These are phyloP conservation scores for Dilophus febrilis DNA, from an alignment of 2,888 invertebrate species.

Conservation along the genomic window DNA sequence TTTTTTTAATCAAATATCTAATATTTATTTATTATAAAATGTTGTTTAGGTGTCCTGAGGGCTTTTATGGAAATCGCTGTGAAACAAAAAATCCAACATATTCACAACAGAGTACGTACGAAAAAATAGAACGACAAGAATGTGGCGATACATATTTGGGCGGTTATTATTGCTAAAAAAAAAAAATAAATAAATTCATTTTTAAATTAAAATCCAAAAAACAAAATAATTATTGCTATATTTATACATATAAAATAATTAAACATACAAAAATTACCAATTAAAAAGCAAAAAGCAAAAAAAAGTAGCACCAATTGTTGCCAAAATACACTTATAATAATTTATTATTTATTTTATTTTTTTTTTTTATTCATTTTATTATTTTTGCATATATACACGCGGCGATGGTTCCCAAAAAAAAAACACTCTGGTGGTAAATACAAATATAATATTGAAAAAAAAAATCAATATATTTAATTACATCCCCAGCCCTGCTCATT, in stretches of 20 bases:
- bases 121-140: constrained; percentile 26
- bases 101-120: constrained; percentile 30
- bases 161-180: constrained; percentile 32
- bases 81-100: constrained; percentile 23
- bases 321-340: too few relatives aligned
- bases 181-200: too few relatives aligned
- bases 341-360: constrained; percentile 1
- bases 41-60: constrained; percentile 28
- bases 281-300: background rate
- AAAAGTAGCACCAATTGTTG: constrained; percentile 25
- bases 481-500: too few relatives aligned
- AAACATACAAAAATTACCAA: too few relatives aligned
- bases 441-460: too few relatives aligned
- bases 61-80: constrained; percentile 27
- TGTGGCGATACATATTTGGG: constrained; percentile 24
- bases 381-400: background rate
- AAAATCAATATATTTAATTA: too few relatives aligned
- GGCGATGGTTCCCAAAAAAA: background rate
- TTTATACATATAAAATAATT: too few relatives aligned
- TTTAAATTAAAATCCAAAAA: constrained; percentile 3
- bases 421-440: too few relatives aligned
- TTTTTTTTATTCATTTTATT: background rate
- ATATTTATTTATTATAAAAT: too few relatives aligned
- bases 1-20: too few relatives aligned
- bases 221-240: too few relatives aligned